Conservation (phyloP, 2,888 invertebrate genomes). For the Electrophaes corylata region DNA sequence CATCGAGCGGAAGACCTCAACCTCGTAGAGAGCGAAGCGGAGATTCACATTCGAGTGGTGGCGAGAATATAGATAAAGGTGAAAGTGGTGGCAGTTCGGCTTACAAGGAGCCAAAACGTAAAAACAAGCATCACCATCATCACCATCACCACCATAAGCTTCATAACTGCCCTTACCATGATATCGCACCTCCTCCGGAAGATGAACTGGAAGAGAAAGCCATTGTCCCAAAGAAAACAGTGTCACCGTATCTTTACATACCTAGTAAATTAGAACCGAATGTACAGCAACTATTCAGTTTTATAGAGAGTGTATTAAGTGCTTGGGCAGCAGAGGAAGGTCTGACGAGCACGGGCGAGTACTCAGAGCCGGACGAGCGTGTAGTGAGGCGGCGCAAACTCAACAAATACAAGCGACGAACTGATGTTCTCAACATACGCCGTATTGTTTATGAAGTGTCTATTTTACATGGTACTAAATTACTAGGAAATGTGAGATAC, state of each 20-base stretch:
- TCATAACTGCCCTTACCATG: constrained; percentile 77
- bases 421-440: constrained; percentile 87
- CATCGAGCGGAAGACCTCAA: constrained; percentile 66
- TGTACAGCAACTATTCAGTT: constrained; percentile 92
- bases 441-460: constrained; percentile 88
- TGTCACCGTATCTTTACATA: constrained; percentile 81
- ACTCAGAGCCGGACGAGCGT: constrained; percentile 89
- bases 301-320: constrained; percentile 91
- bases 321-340: constrained; percentile 91
- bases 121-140: constrained; percentile 70
- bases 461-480: constrained; percentile 86
- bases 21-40: constrained; percentile 72
- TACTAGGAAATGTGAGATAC: constrained; percentile 88
- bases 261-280: constrained; percentile 88
- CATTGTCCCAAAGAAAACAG: constrained; percentile 71
- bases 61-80: constrained; percentile 72
- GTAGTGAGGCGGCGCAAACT: constrained; percentile 85
- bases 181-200: constrained; percentile 65
- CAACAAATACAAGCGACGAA: constrained; percentile 86
- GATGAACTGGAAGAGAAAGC: constrained; percentile 69
- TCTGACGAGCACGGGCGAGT: constrained; percentile 88
- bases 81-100: constrained; percentile 59
- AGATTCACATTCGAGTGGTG: constrained; percentile 80
- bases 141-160: constrained; percentile 76
- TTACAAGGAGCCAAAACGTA: constrained; percentile 63